Base-by-base conservation (phyloP, 2,888 invertebrate genomes). In the Heliconius cydno region DNA sequence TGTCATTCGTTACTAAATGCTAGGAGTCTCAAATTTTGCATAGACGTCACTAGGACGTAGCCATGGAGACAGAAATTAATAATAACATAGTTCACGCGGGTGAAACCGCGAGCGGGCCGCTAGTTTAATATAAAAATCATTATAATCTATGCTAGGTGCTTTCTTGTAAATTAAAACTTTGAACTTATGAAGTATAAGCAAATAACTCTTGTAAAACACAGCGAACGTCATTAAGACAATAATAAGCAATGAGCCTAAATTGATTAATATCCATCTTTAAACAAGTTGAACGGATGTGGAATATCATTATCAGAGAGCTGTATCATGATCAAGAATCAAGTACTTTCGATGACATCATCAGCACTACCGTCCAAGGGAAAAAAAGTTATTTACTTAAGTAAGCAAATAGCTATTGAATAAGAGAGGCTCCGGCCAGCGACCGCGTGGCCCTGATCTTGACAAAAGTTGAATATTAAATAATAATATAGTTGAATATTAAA, bases 391-490 rank as follows among this genome's bases (percentile, higher is more conserved):
- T 88, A 88, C 87, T 87, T 86, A 84, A 89, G 88, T 83, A 68
- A 70, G 70, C 86, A 86, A 86, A 87, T 85, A 88, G 89, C 88
- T 88, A 87, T 86, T 88, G 90, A 88, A 87, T 88, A 88, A 86
- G 87, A 84, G 85, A 85, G 83, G 84, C 83, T 85, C 86, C 87
- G 91, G 90, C 88, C 91, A 88, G 88, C 89, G 92, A 92, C 92
- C 92, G 90, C 88, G 85, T 91, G 91, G 90, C 94, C 93, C 88
- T 94, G 94, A 94, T 94, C 93, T 94, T 93, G 91, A 86, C 88
- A 89, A 63, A 90, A 88, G 82, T 79, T 76, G 28, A 66, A 66
- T 66, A 22, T 67, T 76, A 66, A 75, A 46, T 52, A 52, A 52
- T 52, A 41, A 41, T 41, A 41, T 41, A 87, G 82, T 79, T 76